Base-by-base conservation (phyloP, 2,797 vertebrate genomes). In the Acanthornis magna region DNA sequence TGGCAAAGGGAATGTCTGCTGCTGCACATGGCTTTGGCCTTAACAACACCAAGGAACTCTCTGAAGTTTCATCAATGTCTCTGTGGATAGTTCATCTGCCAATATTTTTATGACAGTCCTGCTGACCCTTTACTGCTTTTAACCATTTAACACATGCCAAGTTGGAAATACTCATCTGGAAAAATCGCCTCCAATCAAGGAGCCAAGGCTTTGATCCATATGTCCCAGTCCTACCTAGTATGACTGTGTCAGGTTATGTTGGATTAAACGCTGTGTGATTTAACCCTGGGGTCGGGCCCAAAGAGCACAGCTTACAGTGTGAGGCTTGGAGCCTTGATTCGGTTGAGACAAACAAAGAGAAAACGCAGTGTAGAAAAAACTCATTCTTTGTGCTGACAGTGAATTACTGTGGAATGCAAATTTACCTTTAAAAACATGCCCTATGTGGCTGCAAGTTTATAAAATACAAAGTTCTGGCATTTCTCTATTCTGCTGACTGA, bases 281-380 rank as follows among this genome's bases (percentile, higher is more conserved):
- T 70, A 82, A 36, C 12, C 32, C 20, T 42, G n/a, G 13, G 6
- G 17, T 73, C 40, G 80, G 21, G 9, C 26, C 45, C 29, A 47
- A n/a, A 70, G 32, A 65, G 18, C 2, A 4, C 8, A 63, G 0
- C 16, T 55, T 55, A 47, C 45, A 34, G 36, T 0, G 1, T 27
- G 51, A 36, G 32, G 5, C 8, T 67, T 50, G 38, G 27, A 63
- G 13, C 11, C 9, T 66, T 82, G 21, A 47, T 53, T 74, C 17
- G 43, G 9, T 27, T 0, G 1, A 19, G 36, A 30, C 8, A 67
- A 70, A 61, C 2, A 9, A 48, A 34, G 10, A 74, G 30, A 89
- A 88, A 76, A 63, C 2, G 2, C 14, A 3, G 0, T 15, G 13
- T 4, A 63, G 34, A 22, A 1, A 25, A 32, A 60, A 74, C 7